Evolutionary conservation across 2,888 invertebrate genomes (phyloP).

Genomic region (Eristalis arbustorum): DNA sequence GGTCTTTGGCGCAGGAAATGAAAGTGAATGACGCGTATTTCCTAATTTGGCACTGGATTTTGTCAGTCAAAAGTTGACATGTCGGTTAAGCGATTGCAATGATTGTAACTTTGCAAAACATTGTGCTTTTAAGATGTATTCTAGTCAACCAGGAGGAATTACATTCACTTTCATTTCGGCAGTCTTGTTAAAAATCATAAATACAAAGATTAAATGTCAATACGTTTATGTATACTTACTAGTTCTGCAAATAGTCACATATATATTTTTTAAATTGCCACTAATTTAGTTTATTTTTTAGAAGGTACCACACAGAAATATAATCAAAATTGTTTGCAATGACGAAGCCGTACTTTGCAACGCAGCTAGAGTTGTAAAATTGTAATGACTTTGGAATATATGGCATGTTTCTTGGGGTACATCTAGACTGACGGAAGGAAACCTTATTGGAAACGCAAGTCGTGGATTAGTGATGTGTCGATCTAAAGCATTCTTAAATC

Average conservation of each 20-base stretch:
- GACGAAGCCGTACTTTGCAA: no score
- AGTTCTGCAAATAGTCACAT: constrained; percentile 1
- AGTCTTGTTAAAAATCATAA: not conserved
- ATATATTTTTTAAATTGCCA: not conserved
- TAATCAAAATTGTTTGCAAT: no score
- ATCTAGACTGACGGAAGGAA: no score
- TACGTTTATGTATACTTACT: constrained; percentile 1
- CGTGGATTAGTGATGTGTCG: no score
- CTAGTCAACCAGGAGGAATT: not conserved
- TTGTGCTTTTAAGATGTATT: not conserved
- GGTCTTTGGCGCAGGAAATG: not conserved
- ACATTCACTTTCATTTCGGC: not conserved
- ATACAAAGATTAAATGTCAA: not conserved
- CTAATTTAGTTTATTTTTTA: not conserved
- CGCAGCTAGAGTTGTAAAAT: no score
- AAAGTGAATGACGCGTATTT: not conserved
- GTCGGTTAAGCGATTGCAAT: no score
- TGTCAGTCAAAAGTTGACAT: no score
- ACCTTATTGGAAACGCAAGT: no score
- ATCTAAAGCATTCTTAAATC: no score
- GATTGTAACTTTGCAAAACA: not conserved
- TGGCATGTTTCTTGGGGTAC: no score
- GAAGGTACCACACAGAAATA: not conserved
- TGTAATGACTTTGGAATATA: no score
- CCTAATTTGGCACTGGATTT: no score